Base-by-base conservation (phyloP, 2,888 invertebrate species). In the Patella depressa region DNA sequence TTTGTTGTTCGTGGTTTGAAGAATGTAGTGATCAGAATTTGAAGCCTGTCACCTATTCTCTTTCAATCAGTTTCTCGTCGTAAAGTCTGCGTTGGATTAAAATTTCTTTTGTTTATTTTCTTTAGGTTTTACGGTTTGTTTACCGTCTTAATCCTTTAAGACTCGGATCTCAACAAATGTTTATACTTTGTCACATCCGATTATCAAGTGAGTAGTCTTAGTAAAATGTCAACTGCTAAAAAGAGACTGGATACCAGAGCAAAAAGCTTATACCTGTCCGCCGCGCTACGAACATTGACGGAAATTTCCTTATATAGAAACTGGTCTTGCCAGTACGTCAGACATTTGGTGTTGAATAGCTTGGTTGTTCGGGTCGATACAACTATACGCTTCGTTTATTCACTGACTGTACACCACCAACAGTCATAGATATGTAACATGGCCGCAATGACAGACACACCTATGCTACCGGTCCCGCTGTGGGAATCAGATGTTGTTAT, bases 401-500 rank as follows among this genome's bases (percentile, higher is more conserved):
- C 55, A 72, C 69, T 73, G 55, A 73, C 77, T 70, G 53, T 53
- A 72, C 72, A 19, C 53, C 53, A 17, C 34, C 45, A 45, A 45
- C 72, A 15, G 74, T 65, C 45, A 45, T 57, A 53, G 74, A 53
- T 69, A 77, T 65, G 59, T 53, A 72, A 72, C 29, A 83, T 78
- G 79, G 79, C 79, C 11, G 76, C 80, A 53, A 77, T 71, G 65
- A 76, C 72, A 65, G 84, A 81, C 77, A 76, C 77, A 55, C 65
- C 75, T n/a, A 53, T 53, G 24, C 29, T 74, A 71, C 77, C 77
- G 45, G 65, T 71, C 12, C 85, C 86, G 72, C 85, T 85, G 72
- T 91, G 91, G 91, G 82, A 84, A 5, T 86, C 88, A 9, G 86
- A 89, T 15, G 82, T 86, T 1, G 86, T 90, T 24, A 84, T 83